phyloP scores from a whole-genome alignment of 2,113 vertebrate species.

The Petroica traversi region DNA sequence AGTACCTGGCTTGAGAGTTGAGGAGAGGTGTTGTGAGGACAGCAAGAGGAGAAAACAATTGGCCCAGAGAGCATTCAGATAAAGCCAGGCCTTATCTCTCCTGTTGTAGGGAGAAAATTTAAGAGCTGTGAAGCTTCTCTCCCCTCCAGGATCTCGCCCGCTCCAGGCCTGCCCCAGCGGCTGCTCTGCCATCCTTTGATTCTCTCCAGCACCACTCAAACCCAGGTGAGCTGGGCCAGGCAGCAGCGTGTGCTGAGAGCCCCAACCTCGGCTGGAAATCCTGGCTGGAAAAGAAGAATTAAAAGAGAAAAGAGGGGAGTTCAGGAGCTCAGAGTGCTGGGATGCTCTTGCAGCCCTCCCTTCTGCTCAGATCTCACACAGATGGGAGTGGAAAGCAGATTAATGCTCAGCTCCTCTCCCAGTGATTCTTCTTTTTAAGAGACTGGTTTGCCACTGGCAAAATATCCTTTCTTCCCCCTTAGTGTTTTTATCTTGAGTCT shows the following conservation, averaged over 20 bases:
- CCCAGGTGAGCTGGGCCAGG: background rate
- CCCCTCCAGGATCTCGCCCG: background rate
- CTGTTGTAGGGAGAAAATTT: background rate
- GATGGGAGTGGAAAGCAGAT: background rate
- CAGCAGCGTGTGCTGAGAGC: background rate
- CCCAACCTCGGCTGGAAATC: background rate
- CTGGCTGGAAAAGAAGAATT: background rate
- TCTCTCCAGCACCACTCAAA: background rate
- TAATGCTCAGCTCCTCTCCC: background rate
- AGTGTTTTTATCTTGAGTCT: background rate
- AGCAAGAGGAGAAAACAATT: background rate
- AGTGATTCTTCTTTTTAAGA: conserved; percentile 7
- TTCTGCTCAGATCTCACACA: background rate
- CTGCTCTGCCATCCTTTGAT: background rate
- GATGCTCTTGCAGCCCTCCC: background rate
- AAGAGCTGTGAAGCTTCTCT: background rate
- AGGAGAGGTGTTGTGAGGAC: background rate
- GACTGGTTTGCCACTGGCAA: background rate
- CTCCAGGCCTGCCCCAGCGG: background rate
- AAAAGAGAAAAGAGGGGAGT: background rate
- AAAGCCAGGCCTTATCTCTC: conserved; percentile 17
- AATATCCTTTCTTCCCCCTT: background rate
- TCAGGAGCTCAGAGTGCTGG: background rate
- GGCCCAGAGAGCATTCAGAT: background rate
- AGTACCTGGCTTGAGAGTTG: background rate